Evolutionary conservation across 1,140 invertebrate genomes (phyloP).

Genomic region (Bombus picipes): DNA sequence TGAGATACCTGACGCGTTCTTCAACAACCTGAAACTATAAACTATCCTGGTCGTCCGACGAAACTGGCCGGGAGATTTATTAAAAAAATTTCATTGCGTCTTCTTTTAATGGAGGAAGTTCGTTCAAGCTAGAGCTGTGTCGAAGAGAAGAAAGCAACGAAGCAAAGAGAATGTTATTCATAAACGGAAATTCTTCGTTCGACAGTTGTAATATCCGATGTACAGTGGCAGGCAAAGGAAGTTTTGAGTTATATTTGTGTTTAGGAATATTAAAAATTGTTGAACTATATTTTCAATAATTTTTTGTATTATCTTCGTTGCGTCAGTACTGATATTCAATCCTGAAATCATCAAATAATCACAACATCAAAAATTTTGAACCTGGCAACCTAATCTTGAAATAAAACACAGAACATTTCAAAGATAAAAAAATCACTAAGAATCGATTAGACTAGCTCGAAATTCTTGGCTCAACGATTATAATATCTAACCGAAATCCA

Average conservation of each 20-base stretch:
- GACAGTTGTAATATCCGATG: background rate
- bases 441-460: background rate
- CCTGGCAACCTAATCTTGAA: no score
- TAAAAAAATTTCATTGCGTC: constrained; percentile 19
- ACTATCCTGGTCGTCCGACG: background rate
- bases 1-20: background rate
- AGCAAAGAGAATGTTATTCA: background rate
- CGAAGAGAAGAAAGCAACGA: background rate
- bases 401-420: no score
- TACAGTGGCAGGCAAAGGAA: background rate
- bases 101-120: background rate
- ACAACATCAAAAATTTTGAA: no score
- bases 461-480: background rate
- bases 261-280: background rate
- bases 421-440: background rate
- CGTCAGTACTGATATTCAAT: no score
- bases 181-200: background rate
- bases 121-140: background rate
- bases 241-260: background rate
- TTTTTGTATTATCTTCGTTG: background rate
- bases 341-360: no score
- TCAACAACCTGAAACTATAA: constrained; percentile 9
- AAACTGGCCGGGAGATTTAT: constrained; percentile 4
- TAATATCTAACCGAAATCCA: background rate
- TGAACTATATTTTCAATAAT: background rate